A percentile compares a stretch with the other conserved stretches of the same genome.
Evolutionary conservation across 2,113 vertebrate genomes (phyloP).

Genomic region (Neolamprologus sp.): DNA sequence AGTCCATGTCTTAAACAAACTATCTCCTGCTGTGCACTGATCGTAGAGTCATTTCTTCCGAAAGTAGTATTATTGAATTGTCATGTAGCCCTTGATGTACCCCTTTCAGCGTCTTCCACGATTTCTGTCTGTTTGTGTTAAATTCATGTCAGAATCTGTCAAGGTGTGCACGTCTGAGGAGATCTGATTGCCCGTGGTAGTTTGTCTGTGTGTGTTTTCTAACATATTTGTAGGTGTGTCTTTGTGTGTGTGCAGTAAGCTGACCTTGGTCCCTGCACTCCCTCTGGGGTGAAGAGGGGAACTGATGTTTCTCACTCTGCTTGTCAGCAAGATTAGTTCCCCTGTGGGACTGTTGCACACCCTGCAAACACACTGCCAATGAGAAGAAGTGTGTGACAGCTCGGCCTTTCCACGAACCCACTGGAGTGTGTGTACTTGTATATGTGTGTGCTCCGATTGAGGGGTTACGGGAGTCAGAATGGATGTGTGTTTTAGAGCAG

Average conservation of each 20-base stretch:
- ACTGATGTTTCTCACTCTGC: constrained; percentile 56
- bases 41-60: not conserved
- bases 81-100: not conserved
- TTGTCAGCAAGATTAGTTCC: constrained; percentile 62
- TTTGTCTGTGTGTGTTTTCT: constrained; percentile 3
- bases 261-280: constrained; percentile 32
- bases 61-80: not conserved
- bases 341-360: constrained; percentile 44
- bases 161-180: not conserved
- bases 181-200: not conserved
- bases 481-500: constrained; percentile 58
- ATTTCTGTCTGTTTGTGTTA: not conserved
- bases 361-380: constrained; percentile 38
- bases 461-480: constrained; percentile 34
- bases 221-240: not conserved
- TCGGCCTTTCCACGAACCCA: constrained; percentile 11
- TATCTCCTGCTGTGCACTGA: not conserved
- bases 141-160: not conserved
- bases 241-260: not conserved
- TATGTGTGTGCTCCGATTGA: not conserved
- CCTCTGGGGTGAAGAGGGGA: not conserved
- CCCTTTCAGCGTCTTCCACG: not conserved
- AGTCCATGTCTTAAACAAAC: not conserved
- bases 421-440: not conserved
- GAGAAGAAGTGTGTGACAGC: constrained; percentile 35